Evolutionary conservation across 92 coral and sea anemone genomes (phyloP), one percentile per base, ranked within the genome.

Genomic region (Siderastrea radians): DNA sequence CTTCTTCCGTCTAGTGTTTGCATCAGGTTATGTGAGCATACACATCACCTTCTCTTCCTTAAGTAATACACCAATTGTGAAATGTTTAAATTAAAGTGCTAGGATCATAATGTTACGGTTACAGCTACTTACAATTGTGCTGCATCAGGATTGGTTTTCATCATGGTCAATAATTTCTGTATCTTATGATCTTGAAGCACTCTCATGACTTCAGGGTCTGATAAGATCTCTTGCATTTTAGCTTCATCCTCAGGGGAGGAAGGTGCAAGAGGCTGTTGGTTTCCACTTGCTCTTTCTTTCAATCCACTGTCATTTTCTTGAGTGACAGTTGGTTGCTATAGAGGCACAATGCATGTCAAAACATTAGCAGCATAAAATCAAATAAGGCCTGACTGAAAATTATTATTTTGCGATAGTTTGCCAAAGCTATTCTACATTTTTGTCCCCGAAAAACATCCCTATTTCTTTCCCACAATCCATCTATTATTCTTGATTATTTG

Each of bases 181-280:
- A 95, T 84, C 77, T 94, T 84, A 48, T 89, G 89, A 82, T 95
- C 98, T 83, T 91, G 87, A 15, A 95, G 89, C 16, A 77, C 92
- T 61, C 82, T 74, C 86, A 82, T 81, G 5, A 89, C 93, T 85
- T 94, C 96, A 54, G 95, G 94, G 54, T 90, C 90, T 49, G 95
- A 90, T 52, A 93, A 64, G 15, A 95, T 89, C 45, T 91, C 81
- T 45, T 79, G 75, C 98, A 95, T 93, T 70, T 86, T 87, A 15
- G 85, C 94, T 62, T 95, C 91, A 74, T 95, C 98, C 43, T 78
- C 98, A 58, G 89, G 73, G 77, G 96, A 88, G 53, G 93, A 87
- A 53, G 88, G 73, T n/a, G 51, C 81, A 52, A 91, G 59, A 7
- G 63, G 50, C 17, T 86, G 74, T 54, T 55, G 79, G 10, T 58